Evolutionary conservation across 2,888 invertebrate genomes (phyloP), one percentile per base, ranked within the genome.

Genomic region (Limnephilus rhombicus): DNA sequence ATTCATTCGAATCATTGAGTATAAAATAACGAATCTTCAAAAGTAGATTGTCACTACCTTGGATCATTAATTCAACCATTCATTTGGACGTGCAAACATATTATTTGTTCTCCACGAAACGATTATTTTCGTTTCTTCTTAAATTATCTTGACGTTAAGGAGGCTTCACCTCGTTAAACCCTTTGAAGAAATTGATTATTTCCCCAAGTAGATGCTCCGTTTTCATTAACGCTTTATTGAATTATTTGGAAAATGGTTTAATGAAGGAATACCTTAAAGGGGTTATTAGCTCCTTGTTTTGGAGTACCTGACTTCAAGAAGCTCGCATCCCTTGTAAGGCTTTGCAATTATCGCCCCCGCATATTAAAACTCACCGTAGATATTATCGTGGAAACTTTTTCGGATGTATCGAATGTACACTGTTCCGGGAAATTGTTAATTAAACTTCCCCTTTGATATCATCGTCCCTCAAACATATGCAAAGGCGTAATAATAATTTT

Each of bases 361-460:
- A 24, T 83, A 83, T 90, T 80, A 90, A 83, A 83, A 90, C 88
- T 91, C 89, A 49, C 80, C 80, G 45, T 31, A 86, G n/a, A 68
- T 85, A 49, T 31, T 85, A 90, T 49, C 49, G 90, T 12, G n/a
- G 85, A 41, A 90, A 34, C 37, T 91, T 91, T 87, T 91, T n/a
- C 15, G 31, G 80, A 87, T 91, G 49, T 91, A 91, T 91, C 91
- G 89, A 91, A 80, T 68, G 87, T 85, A 34, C 68, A 24, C 7
- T 37, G 24, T 85, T 86, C 90, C 49, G 83, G 83, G 41, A 85
- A 89, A 89, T 92, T 93, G 93, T 92, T 93, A 93, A 93, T 93
- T 93, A 93, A 92, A 87, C 92, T 91, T 91, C 83, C 90, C 90
- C 86, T 93, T 93, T 90, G 92, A 93, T 93, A 91, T 92, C 92